Evolutionary conservation across 2,797 vertebrate genomes (phyloP).

Genomic region (Myotis pilosus): DNA sequence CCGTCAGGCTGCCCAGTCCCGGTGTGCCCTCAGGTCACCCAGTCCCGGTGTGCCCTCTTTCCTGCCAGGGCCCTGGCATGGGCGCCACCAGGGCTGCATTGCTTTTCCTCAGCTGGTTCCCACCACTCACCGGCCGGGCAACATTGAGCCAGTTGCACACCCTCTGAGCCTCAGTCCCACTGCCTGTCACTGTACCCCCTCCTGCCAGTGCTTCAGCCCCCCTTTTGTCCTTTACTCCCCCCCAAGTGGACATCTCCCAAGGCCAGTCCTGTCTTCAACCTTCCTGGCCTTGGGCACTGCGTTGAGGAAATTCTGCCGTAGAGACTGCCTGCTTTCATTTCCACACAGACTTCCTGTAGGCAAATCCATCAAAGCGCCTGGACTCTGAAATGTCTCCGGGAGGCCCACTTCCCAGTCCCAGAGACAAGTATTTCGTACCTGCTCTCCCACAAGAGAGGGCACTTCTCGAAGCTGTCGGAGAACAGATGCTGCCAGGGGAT

Average conservation of each 20-base stretch:
- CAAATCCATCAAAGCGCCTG: not conserved
- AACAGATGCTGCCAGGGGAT: not conserved
- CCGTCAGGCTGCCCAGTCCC: too few relatives aligned
- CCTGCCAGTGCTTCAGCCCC: not conserved
- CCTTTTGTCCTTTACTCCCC: not conserved
- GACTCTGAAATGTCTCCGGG: not conserved
- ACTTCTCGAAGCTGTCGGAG: not conserved
- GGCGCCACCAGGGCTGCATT: not conserved
- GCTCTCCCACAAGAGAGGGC: not conserved
- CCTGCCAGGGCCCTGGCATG: not conserved
- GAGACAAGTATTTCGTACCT: not conserved
- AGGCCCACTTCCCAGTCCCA: not conserved
- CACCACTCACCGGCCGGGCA: not conserved
- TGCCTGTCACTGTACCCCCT: not conserved
- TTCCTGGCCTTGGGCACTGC: not conserved
- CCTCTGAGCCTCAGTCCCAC: not conserved
- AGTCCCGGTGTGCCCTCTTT: not conserved
- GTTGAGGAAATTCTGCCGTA: fast-evolving
- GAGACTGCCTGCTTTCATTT: not conserved
- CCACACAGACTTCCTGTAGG: not conserved
- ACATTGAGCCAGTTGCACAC: not conserved
- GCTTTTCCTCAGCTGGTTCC: not conserved
- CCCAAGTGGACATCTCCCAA: not conserved
- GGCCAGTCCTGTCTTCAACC: not conserved
- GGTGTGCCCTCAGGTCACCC: too few relatives aligned